These are phyloP conservation scores for Fukomys damarensis DNA, from an alignment of 2,113 vertebrate genomes.

Conservation along the genomic window DNA sequence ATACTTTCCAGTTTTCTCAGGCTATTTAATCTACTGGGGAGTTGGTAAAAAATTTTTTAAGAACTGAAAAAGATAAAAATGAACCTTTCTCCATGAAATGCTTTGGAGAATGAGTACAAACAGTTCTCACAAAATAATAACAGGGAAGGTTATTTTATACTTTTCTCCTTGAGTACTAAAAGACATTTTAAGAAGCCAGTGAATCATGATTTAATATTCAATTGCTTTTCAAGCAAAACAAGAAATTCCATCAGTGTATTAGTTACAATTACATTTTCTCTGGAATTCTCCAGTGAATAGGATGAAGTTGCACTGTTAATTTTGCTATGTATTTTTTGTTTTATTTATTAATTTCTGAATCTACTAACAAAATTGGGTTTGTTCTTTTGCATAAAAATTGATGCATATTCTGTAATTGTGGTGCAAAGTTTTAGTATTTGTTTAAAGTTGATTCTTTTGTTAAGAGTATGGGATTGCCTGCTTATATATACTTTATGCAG, in stretches of 20 bases:
- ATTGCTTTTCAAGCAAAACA: constrained; percentile 62
- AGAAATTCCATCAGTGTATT: constrained; percentile 21
- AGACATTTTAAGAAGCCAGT: constrained; percentile 58
- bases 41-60: constrained; percentile 7
- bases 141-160: neutral
- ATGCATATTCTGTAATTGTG: neutral
- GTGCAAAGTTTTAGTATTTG: neutral
- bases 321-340: neutral
- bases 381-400: neutral
- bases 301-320: neutral
- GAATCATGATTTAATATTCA: constrained; percentile 63
- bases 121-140: constrained; percentile 37
- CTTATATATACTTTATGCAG: neutral
- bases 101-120: constrained; percentile 47
- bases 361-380: neutral
- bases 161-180: constrained; percentile 9
- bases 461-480: neutral
- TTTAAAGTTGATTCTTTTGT: constrained; percentile 23
- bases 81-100: neutral
- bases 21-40: neutral
- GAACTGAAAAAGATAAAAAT: neutral
- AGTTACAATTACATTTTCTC: constrained; percentile 42
- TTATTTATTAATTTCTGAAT: constrained; percentile 24
- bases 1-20: constrained; percentile 10
- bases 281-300: neutral